A percentile compares a stretch with the other conserved stretches of the same genome.
Evolutionary conservation across 1,140 invertebrate genomes (phyloP).

Genomic region (Atopsyche davidsoni): DNA sequence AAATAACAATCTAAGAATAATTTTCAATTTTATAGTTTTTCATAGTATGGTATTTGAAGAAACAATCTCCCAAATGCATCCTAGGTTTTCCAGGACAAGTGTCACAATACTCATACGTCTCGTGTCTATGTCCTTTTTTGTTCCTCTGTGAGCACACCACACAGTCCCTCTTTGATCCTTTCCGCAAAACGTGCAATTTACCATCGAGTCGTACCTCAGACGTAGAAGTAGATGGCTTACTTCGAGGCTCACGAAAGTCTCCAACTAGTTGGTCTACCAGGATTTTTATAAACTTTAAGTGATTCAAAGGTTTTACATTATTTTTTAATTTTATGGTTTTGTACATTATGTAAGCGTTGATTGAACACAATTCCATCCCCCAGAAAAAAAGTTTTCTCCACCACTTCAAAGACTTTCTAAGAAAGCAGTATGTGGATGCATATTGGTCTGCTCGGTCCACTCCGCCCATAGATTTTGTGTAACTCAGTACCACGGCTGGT

Average conservation of each 20-base stretch:
- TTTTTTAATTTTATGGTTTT: too few relatives aligned
- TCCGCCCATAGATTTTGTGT: slow-evolving; percentile 8
- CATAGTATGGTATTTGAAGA: slow-evolving; percentile 26
- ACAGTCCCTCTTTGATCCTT: slow-evolving; percentile 13
- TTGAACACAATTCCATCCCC: too few relatives aligned
- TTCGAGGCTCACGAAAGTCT: slow-evolving; percentile 12
- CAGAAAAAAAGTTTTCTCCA: slow-evolving; percentile 1
- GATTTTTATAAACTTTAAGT: slow-evolving; percentile 9
- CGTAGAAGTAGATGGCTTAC: slow-evolving; percentile 16
- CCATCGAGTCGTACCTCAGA: slow-evolving; percentile 19
- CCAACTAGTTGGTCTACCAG: slow-evolving; percentile 17
- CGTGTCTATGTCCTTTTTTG: slow-evolving; percentile 1
- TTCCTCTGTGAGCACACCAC: background rate
- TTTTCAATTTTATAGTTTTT: slow-evolving; percentile 24
- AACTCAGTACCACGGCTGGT: slow-evolving; percentile 19
- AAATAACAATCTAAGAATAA: too few relatives aligned
- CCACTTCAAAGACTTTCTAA: background rate
- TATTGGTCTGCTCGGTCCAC: slow-evolving; percentile 2
- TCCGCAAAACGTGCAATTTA: slow-evolving; percentile 17
- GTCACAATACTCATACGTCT: slow-evolving; percentile 20
- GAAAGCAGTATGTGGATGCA: slow-evolving; percentile 1
- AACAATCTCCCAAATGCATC: slow-evolving; percentile 27
- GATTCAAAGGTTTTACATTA: slow-evolving; percentile 5
- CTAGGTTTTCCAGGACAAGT: slow-evolving; percentile 22
- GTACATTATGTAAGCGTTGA: too few relatives aligned